A percentile compares a stretch with the other conserved stretches of the same genome.
These are phyloP conservation scores for Pachydiplax longipennis DNA, from an alignment of 2,888 invertebrate genomes.

Conservation along the genomic window DNA sequence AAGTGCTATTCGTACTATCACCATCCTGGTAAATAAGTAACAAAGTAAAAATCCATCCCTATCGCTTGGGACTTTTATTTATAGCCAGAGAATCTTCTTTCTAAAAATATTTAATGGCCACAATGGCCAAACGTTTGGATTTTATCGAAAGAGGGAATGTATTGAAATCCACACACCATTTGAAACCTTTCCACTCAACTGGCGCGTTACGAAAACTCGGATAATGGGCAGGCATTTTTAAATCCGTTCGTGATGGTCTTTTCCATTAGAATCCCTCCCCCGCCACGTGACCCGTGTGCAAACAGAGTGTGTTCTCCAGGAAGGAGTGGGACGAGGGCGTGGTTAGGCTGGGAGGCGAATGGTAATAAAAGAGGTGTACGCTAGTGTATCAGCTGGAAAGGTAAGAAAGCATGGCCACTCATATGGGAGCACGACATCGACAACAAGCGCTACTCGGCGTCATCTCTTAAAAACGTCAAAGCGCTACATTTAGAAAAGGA, in stretches of 20 bases:
- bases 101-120: too few relatives aligned
- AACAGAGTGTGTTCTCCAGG: neutral
- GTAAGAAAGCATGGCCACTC: neutral
- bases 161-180: too few relatives aligned
- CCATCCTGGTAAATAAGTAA: too few relatives aligned
- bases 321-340: neutral
- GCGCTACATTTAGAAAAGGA: neutral
- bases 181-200: neutral
- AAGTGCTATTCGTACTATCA: too few relatives aligned
- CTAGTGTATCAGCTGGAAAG: neutral
- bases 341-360: neutral
- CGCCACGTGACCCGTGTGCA: neutral
- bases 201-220: neutral
- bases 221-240: neutral
- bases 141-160: too few relatives aligned
- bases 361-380: neutral
- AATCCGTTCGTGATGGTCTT: neutral
- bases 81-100: too few relatives aligned
- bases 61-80: too few relatives aligned
- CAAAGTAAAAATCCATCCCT: too few relatives aligned
- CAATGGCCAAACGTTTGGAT: too few relatives aligned
- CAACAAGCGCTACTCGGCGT: neutral
- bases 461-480: neutral
- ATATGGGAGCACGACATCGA: neutral
- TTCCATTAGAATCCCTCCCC: neutral